Evolutionary conservation across 2,888 invertebrate genomes (phyloP), one percentile per base, ranked within the genome.

Genomic region (Drosophila kanekoi): DNA sequence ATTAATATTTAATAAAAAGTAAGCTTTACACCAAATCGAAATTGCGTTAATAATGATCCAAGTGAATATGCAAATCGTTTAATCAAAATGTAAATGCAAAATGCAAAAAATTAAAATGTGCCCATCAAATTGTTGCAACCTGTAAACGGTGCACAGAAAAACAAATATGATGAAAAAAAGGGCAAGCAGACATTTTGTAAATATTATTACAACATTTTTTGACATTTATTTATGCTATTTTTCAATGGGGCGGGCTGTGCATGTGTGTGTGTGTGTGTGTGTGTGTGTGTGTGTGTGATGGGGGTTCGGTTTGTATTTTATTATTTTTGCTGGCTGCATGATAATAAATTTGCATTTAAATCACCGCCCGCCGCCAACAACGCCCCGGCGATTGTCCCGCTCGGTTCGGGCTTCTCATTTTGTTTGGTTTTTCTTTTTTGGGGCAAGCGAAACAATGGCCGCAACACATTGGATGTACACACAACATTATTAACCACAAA

Each of bases 311-410:
- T 74, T 72, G 58, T 56, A 54, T 68, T 75, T 60, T 71, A 63
- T 77, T 72, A 67, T 81, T 86, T 86, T 86, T 71, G 72, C 70
- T 67, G 68, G 81, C 87, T 83, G 83, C 88, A 81, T 81, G 89
- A 81, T 87, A 81, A 85, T 85, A 85, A 85, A 85, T 85, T 85
- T 85, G 89, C 85, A 85, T 85, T 85, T 85, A 85, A 85, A 85
- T 85, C 89, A 85, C 85, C 89, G 89, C 70, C 79, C 18, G 65
- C 63, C 62, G 47, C 35, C 64, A 43, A 67, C 57, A 52, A 41
- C 35, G 41, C 62, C 63, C 72, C 61, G 60, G 56, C 60, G 57
- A 52, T 58, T 61, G 57, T 56, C 20, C 32, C 45, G 47, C 32
- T 59, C 72, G 66, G 65, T 75, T 41, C 67, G 58, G 78, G 33